phyloP scores from a whole-genome alignment of 2,797 vertebrate species.

The Kryptolebias ocellatus region DNA sequence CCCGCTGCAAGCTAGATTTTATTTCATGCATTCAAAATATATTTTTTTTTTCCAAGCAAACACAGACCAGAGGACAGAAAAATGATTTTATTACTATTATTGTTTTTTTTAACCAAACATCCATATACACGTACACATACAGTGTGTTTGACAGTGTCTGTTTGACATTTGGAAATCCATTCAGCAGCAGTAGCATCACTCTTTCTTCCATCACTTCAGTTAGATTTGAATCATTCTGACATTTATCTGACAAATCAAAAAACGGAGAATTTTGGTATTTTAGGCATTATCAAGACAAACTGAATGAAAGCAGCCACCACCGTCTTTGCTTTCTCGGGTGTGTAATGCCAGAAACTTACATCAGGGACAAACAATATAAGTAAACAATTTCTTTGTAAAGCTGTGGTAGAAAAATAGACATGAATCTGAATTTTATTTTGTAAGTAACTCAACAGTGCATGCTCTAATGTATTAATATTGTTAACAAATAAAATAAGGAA shows the following conservation, averaged over 20 bases:
- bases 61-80: constrained; percentile 38
- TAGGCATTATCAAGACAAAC: constrained; percentile 47
- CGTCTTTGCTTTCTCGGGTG: constrained; percentile 38
- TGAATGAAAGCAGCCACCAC: constrained; percentile 29
- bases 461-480: constrained; percentile 62
- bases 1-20: constrained; percentile 1
- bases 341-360: constrained; percentile 35
- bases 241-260: constrained; percentile 63
- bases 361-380: constrained; percentile 52
- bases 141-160: constrained; percentile 56
- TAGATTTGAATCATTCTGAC: constrained; percentile 59
- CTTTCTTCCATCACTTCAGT: constrained; percentile 38
- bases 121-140: constrained; percentile 75
- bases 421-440: constrained; percentile 68
- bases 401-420: constrained; percentile 82
- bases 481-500: constrained; percentile 58
- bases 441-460: constrained; percentile 70
- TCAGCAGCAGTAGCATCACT: constrained; percentile 46
- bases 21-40: not conserved
- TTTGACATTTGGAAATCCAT: constrained; percentile 70
- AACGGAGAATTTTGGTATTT: constrained; percentile 55
- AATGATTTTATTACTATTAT: constrained; percentile 42
- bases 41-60: constrained; percentile 6
- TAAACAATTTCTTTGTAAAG: constrained; percentile 61
- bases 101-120: constrained; percentile 70